Percentiles rank a stretch among this genome's conserved stretches.
Conservation (phyloP, 2,888 invertebrate species). For the Bugula neritina region DNA sequence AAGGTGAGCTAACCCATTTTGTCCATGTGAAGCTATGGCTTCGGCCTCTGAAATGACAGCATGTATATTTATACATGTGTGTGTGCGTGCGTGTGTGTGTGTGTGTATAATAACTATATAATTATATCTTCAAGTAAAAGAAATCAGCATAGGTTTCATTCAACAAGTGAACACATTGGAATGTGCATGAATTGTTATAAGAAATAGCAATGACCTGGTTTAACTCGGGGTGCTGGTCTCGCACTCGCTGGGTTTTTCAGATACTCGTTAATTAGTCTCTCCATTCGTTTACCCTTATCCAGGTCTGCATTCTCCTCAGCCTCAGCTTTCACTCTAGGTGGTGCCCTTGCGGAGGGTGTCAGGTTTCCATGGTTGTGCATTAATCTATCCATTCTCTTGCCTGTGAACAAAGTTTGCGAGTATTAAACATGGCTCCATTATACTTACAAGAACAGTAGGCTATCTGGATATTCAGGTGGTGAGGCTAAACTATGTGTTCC, state of each 20-base stretch:
- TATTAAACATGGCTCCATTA: too few species aligned
- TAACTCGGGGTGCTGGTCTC: constrained; percentile 38
- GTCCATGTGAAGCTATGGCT: constrained; percentile 20
- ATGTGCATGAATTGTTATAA: too few species aligned
- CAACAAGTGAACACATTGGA: too few species aligned
- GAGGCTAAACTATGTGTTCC: too few species aligned
- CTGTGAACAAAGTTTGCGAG: too few species aligned
- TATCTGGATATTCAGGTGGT: too few species aligned
- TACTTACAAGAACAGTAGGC: too few species aligned
- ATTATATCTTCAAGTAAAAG: too few species aligned
- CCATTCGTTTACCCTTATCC: constrained; percentile 39
- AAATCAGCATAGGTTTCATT: too few species aligned
- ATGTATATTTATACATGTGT: not conserved
- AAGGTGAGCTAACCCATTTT: constrained; percentile 2
- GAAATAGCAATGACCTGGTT: constrained; percentile 35
- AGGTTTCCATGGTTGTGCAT: constrained; percentile 36
- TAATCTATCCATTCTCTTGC: constrained; percentile 38
- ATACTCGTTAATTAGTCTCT: constrained; percentile 37
- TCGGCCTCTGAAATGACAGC: constrained; percentile 16
- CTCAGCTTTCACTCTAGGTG: constrained; percentile 39
- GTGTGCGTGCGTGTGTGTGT: too few species aligned
- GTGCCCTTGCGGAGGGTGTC: constrained; percentile 33
- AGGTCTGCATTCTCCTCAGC: constrained; percentile 37
- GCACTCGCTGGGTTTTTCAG: constrained; percentile 35
- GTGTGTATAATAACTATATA: too few species aligned